These are phyloP conservation scores for Hipparchia sbordonii DNA, from an alignment of 2,888 invertebrate species.

Conservation along the genomic window DNA sequence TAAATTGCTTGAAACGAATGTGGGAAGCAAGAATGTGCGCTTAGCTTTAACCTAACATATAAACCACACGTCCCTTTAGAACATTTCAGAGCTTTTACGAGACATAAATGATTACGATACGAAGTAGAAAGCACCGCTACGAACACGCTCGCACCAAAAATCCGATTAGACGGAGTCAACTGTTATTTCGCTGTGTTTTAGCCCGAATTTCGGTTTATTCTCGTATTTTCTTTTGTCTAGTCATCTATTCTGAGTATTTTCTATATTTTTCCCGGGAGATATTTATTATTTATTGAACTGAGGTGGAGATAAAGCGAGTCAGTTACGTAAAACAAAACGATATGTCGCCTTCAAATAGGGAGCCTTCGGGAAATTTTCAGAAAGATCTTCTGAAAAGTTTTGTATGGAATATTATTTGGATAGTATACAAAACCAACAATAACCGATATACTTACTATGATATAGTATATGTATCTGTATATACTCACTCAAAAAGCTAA, in stretches of 20 bases:
- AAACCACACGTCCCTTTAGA: neutral
- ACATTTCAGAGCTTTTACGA: conserved; percentile 25
- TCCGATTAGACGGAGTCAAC: conserved; percentile 23
- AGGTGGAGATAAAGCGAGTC: no score
- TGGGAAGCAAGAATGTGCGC: neutral
- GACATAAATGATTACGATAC: conserved; percentile 27
- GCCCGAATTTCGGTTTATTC: neutral
- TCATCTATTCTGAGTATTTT: neutral
- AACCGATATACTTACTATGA: no score
- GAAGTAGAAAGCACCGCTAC: neutral
- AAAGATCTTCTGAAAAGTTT: no score
- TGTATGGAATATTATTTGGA: no score
- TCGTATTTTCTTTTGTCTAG: conserved; percentile 3
- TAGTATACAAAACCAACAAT: no score
- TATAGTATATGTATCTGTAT: no score
- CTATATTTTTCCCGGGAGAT: neutral
- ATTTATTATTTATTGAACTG: neutral
- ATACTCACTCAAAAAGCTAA: no score
- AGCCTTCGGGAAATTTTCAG: no score
- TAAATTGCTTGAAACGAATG: no score
- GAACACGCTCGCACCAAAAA: conserved; percentile 29
- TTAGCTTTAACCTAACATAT: neutral
- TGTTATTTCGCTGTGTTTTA: conserved; percentile 11
- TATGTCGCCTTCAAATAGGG: no score
- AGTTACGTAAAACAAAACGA: no score